phyloP scores from a whole-genome alignment of 1,140 invertebrate genomes.

The Anastrepha ludens region DNA sequence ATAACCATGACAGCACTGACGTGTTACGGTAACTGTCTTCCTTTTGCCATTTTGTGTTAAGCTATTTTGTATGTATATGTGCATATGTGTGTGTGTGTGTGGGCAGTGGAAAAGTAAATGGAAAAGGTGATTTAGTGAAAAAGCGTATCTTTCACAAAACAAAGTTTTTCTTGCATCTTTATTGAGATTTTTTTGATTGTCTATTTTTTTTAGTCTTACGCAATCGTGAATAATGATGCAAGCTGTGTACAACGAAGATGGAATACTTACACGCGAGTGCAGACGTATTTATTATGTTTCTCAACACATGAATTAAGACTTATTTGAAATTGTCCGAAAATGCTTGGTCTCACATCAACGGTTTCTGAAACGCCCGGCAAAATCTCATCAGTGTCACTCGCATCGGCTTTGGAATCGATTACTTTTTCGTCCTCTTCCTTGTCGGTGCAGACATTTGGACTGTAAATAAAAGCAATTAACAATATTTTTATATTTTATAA shows the following conservation, averaged over 20 bases:
- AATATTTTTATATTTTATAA: neutral
- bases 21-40: conserved; percentile 77
- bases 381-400: conserved; percentile 64
- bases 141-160: neutral
- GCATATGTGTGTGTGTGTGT: neutral
- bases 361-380: conserved; percentile 61
- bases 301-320: conserved; percentile 77
- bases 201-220: conserved; percentile 6
- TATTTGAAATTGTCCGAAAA: conserved; percentile 75
- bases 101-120: neutral
- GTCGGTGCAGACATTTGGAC: conserved; percentile 71
- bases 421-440: conserved; percentile 66
- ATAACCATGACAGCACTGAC: conserved; percentile 80
- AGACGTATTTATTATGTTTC: conserved; percentile 77
- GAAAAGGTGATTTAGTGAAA: neutral
- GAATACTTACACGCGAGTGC: conserved; percentile 76
- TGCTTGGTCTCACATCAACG: conserved; percentile 64
- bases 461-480: conserved; percentile 26
- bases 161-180: neutral
- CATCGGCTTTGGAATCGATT: conserved; percentile 64
- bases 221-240: neutral
- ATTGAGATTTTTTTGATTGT: conserved; percentile 22
- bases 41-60: conserved; percentile 77
- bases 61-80: conserved; percentile 63
- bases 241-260: neutral